Percentiles rank a stretch among this genome's conserved stretches.
Evolutionary conservation across 2,888 invertebrate genomes (phyloP).

Genomic region (Drosophila meridionalis): DNA sequence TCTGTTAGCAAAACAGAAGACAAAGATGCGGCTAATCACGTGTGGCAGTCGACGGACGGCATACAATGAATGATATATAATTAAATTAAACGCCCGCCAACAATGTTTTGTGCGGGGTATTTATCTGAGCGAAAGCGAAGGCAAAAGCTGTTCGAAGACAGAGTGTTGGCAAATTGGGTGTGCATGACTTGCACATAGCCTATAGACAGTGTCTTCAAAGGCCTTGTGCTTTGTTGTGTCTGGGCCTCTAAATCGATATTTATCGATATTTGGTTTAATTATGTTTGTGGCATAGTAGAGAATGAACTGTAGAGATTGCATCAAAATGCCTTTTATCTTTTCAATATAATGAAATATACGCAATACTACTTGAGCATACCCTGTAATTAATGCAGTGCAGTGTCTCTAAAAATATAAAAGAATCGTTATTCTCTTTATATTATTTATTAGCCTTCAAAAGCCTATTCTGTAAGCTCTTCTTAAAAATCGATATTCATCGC

Average conservation of each 20-base stretch:
- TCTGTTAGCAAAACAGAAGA: slow-evolving; percentile 45
- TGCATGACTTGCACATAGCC: neutral
- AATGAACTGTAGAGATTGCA: neutral
- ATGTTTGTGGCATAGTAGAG: neutral
- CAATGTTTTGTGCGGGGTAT: neutral
- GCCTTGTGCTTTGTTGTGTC: neutral
- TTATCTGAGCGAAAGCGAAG: neutral
- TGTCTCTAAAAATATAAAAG: no score
- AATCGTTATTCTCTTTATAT: no score
- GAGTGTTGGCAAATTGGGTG: neutral
- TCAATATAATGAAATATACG: no score
- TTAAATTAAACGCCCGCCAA: slow-evolving; percentile 60
- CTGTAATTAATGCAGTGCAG: neutral
- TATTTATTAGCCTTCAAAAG: no score
- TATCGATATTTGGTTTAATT: neutral
- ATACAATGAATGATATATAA: slow-evolving; percentile 55
- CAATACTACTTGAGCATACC: neutral
- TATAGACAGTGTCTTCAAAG: neutral
- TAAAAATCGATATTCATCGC: no score
- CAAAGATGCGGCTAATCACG: slow-evolving; percentile 72
- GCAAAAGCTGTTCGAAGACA: neutral
- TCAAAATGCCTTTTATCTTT: no score
- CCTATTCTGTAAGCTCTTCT: no score
- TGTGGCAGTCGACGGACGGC: slow-evolving; percentile 52
- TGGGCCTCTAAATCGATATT: neutral